Conservation (phyloP, 2,888 invertebrate species). For the Cataglyphis livida region DNA sequence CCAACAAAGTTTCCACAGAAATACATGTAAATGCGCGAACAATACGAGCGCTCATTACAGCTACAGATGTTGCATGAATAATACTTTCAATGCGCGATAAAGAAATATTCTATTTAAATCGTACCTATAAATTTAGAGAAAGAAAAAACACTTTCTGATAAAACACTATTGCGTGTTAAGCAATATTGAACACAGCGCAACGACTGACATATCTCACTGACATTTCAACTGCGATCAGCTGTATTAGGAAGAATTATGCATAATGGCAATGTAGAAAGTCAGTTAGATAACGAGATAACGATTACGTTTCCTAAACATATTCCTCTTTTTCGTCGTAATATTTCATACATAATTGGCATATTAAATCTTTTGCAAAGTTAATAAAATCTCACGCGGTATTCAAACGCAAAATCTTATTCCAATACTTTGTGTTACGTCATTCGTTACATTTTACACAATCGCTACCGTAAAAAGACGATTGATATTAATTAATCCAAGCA, state of each 20-base stretch:
- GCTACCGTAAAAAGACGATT: background rate
- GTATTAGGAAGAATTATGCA: background rate
- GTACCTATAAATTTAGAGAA: background rate
- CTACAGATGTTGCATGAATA: background rate
- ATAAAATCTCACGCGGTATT: background rate
- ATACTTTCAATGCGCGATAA: background rate
- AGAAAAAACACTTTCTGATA: background rate
- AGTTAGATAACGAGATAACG: slow-evolving; percentile 5
- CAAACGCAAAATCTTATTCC: too few species aligned
- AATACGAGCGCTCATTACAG: slow-evolving; percentile 31
- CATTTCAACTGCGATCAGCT: background rate
- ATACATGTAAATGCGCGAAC: background rate
- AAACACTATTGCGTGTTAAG: background rate
- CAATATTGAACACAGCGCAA: background rate
- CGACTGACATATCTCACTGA: background rate
- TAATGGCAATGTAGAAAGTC: background rate
- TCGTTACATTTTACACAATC: background rate
- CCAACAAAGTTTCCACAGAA: slow-evolving; percentile 40
- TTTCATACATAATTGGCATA: background rate
- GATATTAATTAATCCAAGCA: slow-evolving; percentile 16
- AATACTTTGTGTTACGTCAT: background rate
- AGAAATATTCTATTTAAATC: slow-evolving; percentile 9
- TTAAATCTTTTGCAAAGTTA: slow-evolving; percentile 1
- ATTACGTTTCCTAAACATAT: background rate
- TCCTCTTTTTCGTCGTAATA: background rate